phyloP scores from a whole-genome alignment of 2,888 invertebrate genomes.

The Tuta absoluta region DNA sequence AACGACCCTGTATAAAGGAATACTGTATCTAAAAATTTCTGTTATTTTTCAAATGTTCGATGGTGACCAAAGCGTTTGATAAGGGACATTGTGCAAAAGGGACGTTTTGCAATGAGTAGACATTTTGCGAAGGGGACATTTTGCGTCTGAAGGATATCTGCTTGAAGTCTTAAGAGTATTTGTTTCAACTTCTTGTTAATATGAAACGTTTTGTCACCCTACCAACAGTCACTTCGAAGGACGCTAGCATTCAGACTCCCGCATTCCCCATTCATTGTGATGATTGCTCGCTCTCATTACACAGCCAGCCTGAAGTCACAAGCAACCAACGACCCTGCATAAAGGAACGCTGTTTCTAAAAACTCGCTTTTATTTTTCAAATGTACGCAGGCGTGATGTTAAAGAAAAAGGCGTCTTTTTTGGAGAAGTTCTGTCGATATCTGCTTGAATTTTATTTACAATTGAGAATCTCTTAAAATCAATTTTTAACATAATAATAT shows the following conservation, averaged over 20 bases:
- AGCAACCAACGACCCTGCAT: neutral
- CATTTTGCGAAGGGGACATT: no score
- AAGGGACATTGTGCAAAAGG: no score
- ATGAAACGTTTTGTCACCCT: conserved; percentile 31
- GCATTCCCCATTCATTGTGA: conserved; percentile 71
- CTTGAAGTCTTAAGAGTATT: neutral
- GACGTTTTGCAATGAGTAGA: no score
- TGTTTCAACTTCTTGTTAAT: neutral
- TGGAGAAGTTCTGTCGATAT: no score
- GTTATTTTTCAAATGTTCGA: no score
- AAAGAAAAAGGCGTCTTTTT: neutral
- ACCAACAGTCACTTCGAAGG: conserved; percentile 39
- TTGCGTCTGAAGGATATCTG: no score
- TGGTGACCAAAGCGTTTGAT: no score
- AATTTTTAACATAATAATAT: no score
- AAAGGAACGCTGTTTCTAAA: conserved; percentile 9
- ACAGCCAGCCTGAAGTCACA: conserved; percentile 32
- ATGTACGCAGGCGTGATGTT: conserved; percentile 10
- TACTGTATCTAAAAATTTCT: no score
- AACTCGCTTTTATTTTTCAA: conserved; percentile 11
- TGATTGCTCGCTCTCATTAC: conserved; percentile 75
- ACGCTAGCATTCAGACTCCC: conserved; percentile 59
- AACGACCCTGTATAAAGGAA: neutral
- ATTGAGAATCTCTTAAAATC: no score
- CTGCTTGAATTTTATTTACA: no score